A percentile compares a stretch with the other conserved stretches of the same genome.
These are phyloP conservation scores for Cynocephalus volans DNA, from an alignment of 2,113 vertebrate species.

Conservation along the genomic window DNA sequence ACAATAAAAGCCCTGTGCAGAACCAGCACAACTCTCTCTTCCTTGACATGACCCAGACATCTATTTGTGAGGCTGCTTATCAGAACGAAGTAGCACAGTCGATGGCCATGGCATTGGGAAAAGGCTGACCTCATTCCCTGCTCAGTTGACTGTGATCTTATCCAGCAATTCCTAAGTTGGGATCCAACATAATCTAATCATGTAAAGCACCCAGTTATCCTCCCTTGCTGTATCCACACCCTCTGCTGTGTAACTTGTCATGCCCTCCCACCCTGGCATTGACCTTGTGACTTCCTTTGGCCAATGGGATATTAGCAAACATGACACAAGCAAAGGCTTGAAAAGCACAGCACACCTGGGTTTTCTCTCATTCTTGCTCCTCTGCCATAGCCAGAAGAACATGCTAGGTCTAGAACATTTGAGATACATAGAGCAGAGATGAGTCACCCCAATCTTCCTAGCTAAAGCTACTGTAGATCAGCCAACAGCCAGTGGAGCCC, in stretches of 20 bases:
- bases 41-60: neutral
- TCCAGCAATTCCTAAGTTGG: neutral
- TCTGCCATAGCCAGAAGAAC: constrained; percentile 21
- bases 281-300: neutral
- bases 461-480: neutral
- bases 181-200: neutral
- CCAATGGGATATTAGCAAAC: neutral
- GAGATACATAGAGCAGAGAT: neutral
- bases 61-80: constrained; percentile 7
- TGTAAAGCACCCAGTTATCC: neutral
- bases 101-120: neutral
- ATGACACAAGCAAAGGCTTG: neutral
- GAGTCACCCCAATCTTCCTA: neutral
- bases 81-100: constrained; percentile 50
- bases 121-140: constrained; percentile 50
- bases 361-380: neutral
- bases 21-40: constrained; percentile 32
- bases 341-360: fast-evolving
- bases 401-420: neutral
- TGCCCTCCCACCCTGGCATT: neutral
- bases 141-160: constrained; percentile 1
- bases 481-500: neutral
- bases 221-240: neutral
- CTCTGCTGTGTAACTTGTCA: neutral
- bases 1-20: neutral